Conservation (phyloP, 2,797 vertebrate species). For the Ptychadena robeensis region DNA sequence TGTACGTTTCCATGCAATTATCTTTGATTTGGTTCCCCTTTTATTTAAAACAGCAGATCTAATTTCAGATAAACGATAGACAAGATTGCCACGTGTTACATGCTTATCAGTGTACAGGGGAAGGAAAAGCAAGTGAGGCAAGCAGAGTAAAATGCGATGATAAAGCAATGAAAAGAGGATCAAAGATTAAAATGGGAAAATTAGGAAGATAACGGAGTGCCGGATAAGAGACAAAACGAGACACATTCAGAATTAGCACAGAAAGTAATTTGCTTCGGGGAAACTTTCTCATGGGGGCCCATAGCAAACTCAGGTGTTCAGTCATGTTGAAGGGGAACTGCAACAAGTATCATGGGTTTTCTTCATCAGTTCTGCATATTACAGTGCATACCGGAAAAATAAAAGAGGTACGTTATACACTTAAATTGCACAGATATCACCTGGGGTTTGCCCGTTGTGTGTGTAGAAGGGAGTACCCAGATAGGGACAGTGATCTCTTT, state of each 20-base stretch:
- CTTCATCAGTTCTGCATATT: no score
- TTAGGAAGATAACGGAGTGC: conserved; percentile 38
- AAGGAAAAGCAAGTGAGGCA: conserved; percentile 23
- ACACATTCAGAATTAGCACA: background rate
- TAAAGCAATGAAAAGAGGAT: conserved; percentile 42
- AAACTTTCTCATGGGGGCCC: background rate
- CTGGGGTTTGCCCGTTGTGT: no score
- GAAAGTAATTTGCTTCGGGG: background rate
- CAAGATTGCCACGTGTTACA: conserved; percentile 51
- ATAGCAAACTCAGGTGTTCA: background rate
- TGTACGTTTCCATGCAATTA: conserved; percentile 40
- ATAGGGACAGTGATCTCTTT: no score
- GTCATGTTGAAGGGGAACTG: no score
- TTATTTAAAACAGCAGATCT: conserved; percentile 54
- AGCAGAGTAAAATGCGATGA: conserved; percentile 6
- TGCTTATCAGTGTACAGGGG: conserved; percentile 44
- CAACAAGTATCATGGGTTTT: no score
- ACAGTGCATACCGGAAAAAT: no score
- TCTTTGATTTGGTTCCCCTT: conserved; percentile 45
- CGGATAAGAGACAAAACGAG: background rate
- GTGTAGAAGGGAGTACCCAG: no score
- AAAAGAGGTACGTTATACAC: no score
- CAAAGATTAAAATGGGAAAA: conserved; percentile 42
- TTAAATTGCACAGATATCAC: no score
- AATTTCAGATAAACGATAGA: conserved; percentile 56